Base-by-base conservation (phyloP, 1,140 invertebrate genomes). In the Pissodes strobi region DNA sequence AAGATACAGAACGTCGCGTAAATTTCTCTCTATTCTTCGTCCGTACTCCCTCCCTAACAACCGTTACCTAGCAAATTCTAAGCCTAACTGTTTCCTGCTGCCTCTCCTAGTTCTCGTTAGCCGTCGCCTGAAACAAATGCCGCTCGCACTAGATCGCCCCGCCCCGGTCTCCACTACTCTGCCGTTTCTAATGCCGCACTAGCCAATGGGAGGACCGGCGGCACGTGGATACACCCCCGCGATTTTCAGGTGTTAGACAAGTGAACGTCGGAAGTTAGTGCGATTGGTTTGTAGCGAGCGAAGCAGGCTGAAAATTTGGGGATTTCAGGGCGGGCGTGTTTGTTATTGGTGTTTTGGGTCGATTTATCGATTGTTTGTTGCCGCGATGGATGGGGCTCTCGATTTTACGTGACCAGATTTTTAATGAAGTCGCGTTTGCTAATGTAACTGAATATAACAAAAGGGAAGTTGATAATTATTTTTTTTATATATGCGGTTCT, bases 161-260 rank as follows among this genome's bases (percentile, higher is more conserved):
- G 52, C 66, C 65, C 9, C 30, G 17, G 18, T 8, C n/a, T 55
- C 53, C 69, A 67, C 68, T 61, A 56, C 66, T 65, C 9, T 30
- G 17, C 13, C 6, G 53, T 25, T 57, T 71, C 61, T 68, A 68
- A 66, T 64, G 48, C 22, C 30, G 37, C 22, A 34, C 13, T 30
- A 9, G 18, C 72, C 72, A 74, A 74, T 74, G 65, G 57, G 10
- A n/a, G 12, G 23, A 22, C n/a, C 22, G 18, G 37, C 8, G 39
- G 37, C 43, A 46, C 48, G 49, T 53, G 60, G 60, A n/a, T 53
- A 55, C 60, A 62, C 60, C 60, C 59, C 34, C 60, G 60, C 60
- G n/a, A 53, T 62, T 62, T 62, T 62, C 60, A 62, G 60, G 48
- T 62, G 49, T 53, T 62, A 52, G 60, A 62, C 37, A 46, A 53